phyloP scores from a whole-genome alignment of 2,113 vertebrate genomes.

The Prinia subflava region DNA sequence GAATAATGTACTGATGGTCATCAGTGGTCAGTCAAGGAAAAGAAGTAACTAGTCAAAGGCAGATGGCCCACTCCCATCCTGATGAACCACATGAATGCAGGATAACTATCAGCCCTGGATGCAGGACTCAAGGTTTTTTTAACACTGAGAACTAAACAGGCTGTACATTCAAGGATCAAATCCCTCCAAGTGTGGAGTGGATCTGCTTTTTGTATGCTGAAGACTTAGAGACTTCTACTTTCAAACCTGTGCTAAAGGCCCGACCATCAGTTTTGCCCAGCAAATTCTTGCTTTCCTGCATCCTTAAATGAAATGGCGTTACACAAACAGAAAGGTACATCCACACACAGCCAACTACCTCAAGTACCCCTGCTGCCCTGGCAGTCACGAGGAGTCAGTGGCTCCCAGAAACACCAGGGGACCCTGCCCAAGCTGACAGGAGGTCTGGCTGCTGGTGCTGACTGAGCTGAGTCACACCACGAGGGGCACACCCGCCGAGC shows the following conservation, averaged over 20 bases:
- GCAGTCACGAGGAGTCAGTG: rapidly evolving
- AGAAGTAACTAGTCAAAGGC: background rate
- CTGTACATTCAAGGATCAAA: background rate
- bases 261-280: background rate
- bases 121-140: background rate
- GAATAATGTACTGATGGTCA: background rate
- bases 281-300: rapidly evolving
- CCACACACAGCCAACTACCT: background rate
- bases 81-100: background rate
- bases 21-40: background rate
- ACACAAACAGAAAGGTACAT: background rate
- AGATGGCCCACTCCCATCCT: background rate
- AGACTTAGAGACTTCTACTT: background rate
- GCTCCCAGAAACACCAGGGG: background rate
- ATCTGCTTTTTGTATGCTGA: background rate
- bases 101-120: background rate
- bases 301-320: rapidly evolving
- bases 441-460: background rate
- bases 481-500: rapidly evolving
- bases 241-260: background rate
- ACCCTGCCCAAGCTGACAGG: background rate
- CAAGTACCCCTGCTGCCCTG: too few relatives aligned
- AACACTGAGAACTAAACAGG: rapidly evolving
- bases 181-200: rapidly evolving
- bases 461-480: background rate